Evolutionary conservation across 2,797 vertebrate species (phyloP).

Genomic region (Pipistrellus kuhlii): DNA sequence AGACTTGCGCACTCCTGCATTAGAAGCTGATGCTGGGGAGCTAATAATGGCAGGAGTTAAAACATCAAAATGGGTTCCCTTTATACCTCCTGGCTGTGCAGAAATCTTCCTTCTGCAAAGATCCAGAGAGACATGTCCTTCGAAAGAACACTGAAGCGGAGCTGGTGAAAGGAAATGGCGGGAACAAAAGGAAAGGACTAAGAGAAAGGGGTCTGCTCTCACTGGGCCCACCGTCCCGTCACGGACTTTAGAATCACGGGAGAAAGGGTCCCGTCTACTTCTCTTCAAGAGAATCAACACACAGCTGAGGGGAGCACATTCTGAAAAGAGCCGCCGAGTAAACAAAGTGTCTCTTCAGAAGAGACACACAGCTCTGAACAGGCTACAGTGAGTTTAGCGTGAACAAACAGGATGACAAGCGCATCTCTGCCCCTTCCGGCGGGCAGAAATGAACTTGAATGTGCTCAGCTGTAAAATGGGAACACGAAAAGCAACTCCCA

Average conservation of each 20-base stretch:
- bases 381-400: fast-evolving
- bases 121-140: slow-evolving; percentile 17
- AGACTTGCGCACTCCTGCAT: slow-evolving; percentile 33
- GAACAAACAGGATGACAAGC: neutral
- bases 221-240: too few relatives aligned
- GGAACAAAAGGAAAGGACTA: neutral
- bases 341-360: neutral
- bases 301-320: neutral
- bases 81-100: slow-evolving; percentile 64
- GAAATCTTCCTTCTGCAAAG: slow-evolving; percentile 46
- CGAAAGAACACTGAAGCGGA: neutral
- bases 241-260: fast-evolving
- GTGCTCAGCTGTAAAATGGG: neutral
- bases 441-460: neutral
- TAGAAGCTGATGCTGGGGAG: slow-evolving; percentile 60
- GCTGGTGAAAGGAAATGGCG: neutral
- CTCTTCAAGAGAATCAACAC: neutral
- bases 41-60: slow-evolving; percentile 74
- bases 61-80: slow-evolving; percentile 74
- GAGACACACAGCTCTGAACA: neutral
- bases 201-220: neutral
- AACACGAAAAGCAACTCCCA: neutral
- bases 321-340: neutral
- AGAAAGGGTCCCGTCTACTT: neutral
- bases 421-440: neutral